Percentiles rank a stretch among this genome's conserved stretches.
phyloP scores from a whole-genome alignment of 2,797 vertebrate genomes.

The Dendrocincla fuliginosa region DNA sequence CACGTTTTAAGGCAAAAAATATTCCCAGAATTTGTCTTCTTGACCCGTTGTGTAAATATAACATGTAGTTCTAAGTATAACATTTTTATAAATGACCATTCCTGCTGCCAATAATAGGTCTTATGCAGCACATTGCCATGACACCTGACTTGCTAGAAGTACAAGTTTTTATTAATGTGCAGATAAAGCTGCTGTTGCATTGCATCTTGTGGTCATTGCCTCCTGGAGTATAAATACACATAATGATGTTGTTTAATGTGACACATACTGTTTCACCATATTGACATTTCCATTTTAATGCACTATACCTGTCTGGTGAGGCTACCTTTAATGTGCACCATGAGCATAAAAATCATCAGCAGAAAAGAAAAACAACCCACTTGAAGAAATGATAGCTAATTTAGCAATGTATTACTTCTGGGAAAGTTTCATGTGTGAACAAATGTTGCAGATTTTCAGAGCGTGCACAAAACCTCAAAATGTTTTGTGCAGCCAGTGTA shows the following conservation, averaged over 20 bases:
- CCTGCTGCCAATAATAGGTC: not conserved
- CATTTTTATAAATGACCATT: not conserved
- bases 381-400: slow-evolving; percentile 21
- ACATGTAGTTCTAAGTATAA: not conserved
- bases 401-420: slow-evolving; percentile 8
- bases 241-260: slow-evolving; percentile 34
- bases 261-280: not conserved
- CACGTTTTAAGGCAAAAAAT: not conserved
- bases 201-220: not conserved
- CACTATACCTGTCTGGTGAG: not conserved
- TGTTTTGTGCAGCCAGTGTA: not conserved
- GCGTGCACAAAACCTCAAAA: not conserved
- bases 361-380: not conserved
- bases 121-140: not conserved
- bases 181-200: not conserved
- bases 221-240: slow-evolving; percentile 3
- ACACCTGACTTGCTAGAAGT: not conserved
- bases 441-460: slow-evolving; percentile 15
- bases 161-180: not conserved
- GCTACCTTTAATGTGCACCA: not conserved
- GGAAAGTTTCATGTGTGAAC: slow-evolving; percentile 2
- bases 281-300: slow-evolving; percentile 52
- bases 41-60: not conserved
- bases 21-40: not conserved
- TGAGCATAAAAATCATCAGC: slow-evolving; percentile 12